Conservation (phyloP, 2,888 invertebrate species). For the Mermis nigrescens region DNA sequence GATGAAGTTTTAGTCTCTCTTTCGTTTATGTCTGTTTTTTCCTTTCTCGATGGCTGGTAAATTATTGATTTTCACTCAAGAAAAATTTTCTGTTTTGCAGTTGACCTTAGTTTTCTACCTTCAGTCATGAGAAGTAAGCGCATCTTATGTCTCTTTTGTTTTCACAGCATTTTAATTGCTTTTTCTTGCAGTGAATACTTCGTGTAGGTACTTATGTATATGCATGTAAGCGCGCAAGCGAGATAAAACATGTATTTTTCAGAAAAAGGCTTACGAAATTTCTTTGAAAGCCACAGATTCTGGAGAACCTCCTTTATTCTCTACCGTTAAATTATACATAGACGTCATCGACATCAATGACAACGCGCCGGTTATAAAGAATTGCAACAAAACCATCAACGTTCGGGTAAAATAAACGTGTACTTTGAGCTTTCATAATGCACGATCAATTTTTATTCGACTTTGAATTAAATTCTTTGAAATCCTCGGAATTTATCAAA, state of each 20-base stretch:
- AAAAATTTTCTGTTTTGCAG: no score
- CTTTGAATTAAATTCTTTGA: constrained; percentile 13
- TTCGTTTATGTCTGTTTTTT: no score
- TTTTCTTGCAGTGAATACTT: no score
- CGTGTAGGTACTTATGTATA: neutral
- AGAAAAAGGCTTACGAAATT: neutral
- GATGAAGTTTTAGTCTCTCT: no score
- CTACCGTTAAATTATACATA: constrained; percentile 15
- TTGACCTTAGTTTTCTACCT: no score
- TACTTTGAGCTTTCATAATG: constrained; percentile 1
- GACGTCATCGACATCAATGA: constrained; percentile 25
- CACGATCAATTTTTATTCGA: neutral
- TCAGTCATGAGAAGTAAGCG: no score
- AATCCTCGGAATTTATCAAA: no score
- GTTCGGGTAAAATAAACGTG: constrained; percentile 9
- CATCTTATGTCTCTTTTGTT: no score
- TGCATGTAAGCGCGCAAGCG: constrained; percentile 7
- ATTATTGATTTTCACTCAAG: no score
- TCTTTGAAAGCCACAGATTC: neutral
- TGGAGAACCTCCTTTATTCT: constrained; percentile 13
- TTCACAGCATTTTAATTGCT: no score
- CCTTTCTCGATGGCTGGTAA: no score
- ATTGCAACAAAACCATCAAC: constrained; percentile 16
- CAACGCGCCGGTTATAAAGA: constrained; percentile 22
- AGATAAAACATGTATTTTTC: no score